phyloP scores from a whole-genome alignment of 2,113 vertebrate genomes.

The Neodon shergylaensis region DNA sequence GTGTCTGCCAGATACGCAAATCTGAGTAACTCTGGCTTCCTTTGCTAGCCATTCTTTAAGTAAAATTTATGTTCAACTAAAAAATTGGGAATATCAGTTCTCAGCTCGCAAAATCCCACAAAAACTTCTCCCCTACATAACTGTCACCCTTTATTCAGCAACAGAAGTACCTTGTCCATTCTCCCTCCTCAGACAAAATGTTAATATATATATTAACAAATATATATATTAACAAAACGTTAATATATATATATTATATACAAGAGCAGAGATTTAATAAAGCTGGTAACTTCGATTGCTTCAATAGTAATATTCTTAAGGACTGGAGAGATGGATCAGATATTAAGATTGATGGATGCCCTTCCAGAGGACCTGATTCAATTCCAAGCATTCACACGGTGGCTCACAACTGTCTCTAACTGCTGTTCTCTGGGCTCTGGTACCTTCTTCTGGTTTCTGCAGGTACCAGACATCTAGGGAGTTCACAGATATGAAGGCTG shows the following conservation, averaged over 20 bases:
- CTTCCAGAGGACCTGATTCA: background rate
- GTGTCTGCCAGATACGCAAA: slow-evolving; percentile 65
- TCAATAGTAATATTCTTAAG: background rate
- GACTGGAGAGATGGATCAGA: background rate
- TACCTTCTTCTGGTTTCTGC: background rate
- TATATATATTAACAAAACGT: background rate
- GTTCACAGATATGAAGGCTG: background rate
- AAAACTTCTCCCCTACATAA: background rate
- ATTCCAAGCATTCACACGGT: too few relatives aligned
- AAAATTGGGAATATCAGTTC: background rate
- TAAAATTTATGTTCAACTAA: slow-evolving; percentile 7
- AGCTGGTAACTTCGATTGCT: background rate
- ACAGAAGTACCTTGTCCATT: background rate
- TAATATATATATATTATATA: background rate
- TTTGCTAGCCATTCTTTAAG: slow-evolving; percentile 62
- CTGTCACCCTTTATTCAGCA: background rate
- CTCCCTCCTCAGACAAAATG: background rate
- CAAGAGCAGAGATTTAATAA: background rate
- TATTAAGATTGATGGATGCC: too few relatives aligned
- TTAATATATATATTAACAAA: background rate
- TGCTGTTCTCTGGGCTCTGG: background rate
- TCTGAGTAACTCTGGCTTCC: slow-evolving; percentile 55
- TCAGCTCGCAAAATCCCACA: background rate
- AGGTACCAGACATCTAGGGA: background rate
- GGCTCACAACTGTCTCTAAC: background rate